phyloP scores from a whole-genome alignment of 2,888 invertebrate species.

The Tachina fera region DNA sequence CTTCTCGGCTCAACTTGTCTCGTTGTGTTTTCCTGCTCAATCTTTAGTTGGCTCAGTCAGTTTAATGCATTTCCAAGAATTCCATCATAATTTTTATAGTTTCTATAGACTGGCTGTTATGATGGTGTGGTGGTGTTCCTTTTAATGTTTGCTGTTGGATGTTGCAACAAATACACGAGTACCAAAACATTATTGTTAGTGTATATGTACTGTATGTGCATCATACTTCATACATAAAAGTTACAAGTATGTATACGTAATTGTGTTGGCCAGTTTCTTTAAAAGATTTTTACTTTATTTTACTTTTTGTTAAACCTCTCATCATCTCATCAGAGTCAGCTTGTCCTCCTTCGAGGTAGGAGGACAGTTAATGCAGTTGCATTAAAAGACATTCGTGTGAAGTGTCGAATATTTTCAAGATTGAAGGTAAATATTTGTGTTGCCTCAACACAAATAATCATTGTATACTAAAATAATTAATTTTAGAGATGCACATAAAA shows the following conservation, averaged over 20 bases:
- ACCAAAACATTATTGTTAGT: slow-evolving; percentile 49
- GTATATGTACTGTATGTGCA: not conserved
- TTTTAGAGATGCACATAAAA: slow-evolving; percentile 30
- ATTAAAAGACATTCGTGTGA: slow-evolving; percentile 57
- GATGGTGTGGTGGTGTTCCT: slow-evolving; percentile 1
- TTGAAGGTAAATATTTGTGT: slow-evolving; percentile 67
- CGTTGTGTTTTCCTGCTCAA: slow-evolving; percentile 33
- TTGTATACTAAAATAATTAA: slow-evolving; percentile 53
- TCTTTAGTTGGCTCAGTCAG: slow-evolving; percentile 34
- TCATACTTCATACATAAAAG: slow-evolving; percentile 14
- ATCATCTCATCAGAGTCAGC: not conserved
- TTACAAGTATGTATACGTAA: not conserved
- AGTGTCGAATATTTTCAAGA: slow-evolving; percentile 60
- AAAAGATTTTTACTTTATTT: not conserved
- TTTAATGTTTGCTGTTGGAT: slow-evolving; percentile 46
- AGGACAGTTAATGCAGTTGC: slow-evolving; percentile 28
- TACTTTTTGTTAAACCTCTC: slow-evolving; percentile 9
- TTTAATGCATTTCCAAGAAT: slow-evolving; percentile 70
- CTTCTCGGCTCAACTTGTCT: slow-evolving; percentile 9
- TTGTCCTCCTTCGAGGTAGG: slow-evolving; percentile 19
- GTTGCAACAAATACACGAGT: slow-evolving; percentile 48
- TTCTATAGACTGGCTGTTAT: slow-evolving; percentile 28
- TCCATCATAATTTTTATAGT: slow-evolving; percentile 64
- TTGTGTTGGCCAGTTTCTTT: slow-evolving; percentile 36
- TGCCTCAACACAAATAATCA: slow-evolving; percentile 62